These are phyloP conservation scores for Trichonephila inaurata DNA, from an alignment of 1,140 invertebrate species.

Conservation along the genomic window DNA sequence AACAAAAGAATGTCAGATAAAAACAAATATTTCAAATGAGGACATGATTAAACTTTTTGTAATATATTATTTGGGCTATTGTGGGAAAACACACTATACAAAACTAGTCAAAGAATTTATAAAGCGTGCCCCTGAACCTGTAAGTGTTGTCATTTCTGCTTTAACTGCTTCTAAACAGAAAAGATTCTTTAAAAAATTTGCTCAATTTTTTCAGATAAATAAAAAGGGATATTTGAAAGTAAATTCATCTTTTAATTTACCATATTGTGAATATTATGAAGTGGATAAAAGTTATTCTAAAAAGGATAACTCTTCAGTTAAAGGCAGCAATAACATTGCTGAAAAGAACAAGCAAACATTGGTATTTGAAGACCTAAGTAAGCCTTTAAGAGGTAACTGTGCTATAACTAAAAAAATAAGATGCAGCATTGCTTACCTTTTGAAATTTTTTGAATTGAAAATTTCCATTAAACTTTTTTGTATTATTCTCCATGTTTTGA, in stretches of 20 bases:
- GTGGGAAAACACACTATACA: neutral
- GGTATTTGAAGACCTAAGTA: too few relatives aligned
- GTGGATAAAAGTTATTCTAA: neutral
- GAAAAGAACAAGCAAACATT: too few relatives aligned
- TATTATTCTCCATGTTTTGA: neutral
- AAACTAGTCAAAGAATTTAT: neutral
- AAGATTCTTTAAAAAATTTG: neutral
- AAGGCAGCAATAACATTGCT: neutral
- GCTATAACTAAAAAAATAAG: neutral
- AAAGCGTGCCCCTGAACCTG: neutral
- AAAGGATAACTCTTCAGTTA: neutral
- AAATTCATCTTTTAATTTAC: neutral
- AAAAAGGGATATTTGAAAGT: neutral
- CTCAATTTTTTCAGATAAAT: neutral
- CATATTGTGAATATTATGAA: neutral
- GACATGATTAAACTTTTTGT: slow-evolving; percentile 4
- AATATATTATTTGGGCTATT: neutral
- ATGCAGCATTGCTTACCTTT: neutral
- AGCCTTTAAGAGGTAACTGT: neutral
- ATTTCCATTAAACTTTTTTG: neutral
- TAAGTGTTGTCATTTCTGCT: neutral
- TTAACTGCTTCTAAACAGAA: neutral
- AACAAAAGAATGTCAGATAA: neutral
- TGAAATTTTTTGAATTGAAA: neutral
- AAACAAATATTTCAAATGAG: neutral